Conservation (phyloP, 2,888 invertebrate genomes). For the Ichneumoninae sp. region DNA sequence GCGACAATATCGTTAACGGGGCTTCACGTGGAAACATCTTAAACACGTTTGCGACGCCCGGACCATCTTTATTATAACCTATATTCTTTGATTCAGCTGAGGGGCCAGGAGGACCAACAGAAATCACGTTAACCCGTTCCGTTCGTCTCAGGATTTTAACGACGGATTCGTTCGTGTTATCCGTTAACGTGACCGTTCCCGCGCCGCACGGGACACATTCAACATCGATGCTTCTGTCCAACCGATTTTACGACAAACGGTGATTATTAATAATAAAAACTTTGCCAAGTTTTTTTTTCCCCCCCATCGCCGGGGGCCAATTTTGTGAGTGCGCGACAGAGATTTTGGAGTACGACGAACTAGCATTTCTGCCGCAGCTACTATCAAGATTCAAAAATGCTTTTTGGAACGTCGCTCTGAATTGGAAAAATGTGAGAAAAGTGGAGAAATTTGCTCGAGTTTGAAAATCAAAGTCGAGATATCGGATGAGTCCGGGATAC, state of each 20-base stretch:
- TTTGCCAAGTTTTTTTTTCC: slow-evolving; percentile 20
- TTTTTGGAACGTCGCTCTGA: too few species aligned
- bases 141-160: slow-evolving; percentile 27
- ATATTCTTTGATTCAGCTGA: slow-evolving; percentile 71
- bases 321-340: slow-evolving; percentile 10
- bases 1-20: neutral
- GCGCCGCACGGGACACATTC: slow-evolving; percentile 11
- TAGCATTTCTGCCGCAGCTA: neutral
- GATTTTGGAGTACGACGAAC: slow-evolving; percentile 2
- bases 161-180: slow-evolving; percentile 36
- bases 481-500: neutral
- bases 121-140: slow-evolving; percentile 38
- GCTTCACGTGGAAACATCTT: neutral
- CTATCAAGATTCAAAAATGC: neutral
- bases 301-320: neutral
- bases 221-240: slow-evolving; percentile 28
- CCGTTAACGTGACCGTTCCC: slow-evolving; percentile 32
- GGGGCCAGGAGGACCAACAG: slow-evolving; percentile 58
- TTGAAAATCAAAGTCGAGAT: neutral
- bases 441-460: neutral
- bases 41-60: neutral
- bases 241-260: slow-evolving; percentile 34
- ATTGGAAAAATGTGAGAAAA: neutral
- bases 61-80: slow-evolving; percentile 68
- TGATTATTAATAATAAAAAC: slow-evolving; percentile 31